Base-by-base conservation (phyloP, 2,797 vertebrate species). In the Melanotaenia nigrans region DNA sequence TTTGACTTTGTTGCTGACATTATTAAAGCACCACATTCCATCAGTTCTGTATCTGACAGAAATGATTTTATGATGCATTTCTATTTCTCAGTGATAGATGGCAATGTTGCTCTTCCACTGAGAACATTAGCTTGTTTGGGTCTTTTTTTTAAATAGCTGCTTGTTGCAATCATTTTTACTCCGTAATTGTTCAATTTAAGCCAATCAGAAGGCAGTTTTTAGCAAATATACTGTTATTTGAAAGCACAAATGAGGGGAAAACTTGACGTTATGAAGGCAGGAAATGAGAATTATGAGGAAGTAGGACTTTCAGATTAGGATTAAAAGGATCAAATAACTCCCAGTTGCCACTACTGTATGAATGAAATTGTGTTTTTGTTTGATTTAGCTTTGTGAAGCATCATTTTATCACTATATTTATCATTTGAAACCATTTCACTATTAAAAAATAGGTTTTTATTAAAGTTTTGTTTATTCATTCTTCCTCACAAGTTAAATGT, bases 71-170 rank as follows among this genome's bases (percentile, higher is more conserved):
- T 42, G 58, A 54, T 87, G 90, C 65, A 73, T 61, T 91, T 89
- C 82, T 69, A 22, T 73, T 77, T 77, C 45, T 20, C 70, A 90
- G 90, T 89, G 85, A 89, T 90, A 98, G 97, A 95, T 97, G 97
- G 96, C 96, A 98, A 92, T 96, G 95, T 95, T 95, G 95, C 92
- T 93, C 95, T 97, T 95, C 78, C 71, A 76, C 12, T 90, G 80
- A 91, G 45, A 28, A 0, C 25, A 14, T 45, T 69, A 10, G 24
- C 20, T 38, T 40, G 33, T 73, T 65, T 71, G 30, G 25, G 1
- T 45, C 12, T 75, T 81, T 77, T 82, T 77, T 64, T 38, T 24
- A 69, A 65, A 75, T 45, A 69, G 57, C 25, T 63, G 22, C 32
- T 56, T 72, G 32, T 67, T 78, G 65, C 68, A 71, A 85, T 75